Evolutionary conservation across 2,113 vertebrate genomes (phyloP).

Genomic region (Colius striatus): DNA sequence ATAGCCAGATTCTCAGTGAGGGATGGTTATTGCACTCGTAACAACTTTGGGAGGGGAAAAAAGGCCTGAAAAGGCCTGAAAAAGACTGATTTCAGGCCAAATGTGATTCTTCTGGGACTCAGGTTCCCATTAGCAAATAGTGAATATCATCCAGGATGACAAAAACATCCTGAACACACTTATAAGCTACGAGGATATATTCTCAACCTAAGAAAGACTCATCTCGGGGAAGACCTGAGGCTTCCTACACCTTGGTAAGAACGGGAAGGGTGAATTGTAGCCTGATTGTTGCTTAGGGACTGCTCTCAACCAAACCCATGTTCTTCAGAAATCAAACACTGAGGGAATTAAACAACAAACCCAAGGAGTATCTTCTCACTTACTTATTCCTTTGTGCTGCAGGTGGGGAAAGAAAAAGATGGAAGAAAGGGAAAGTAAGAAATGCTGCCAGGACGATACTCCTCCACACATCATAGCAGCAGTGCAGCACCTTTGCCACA

Average conservation of each 20-base stretch:
- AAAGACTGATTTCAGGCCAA: neutral
- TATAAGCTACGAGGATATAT: neutral
- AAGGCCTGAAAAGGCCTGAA: neutral
- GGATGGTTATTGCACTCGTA: neutral
- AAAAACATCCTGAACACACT: neutral
- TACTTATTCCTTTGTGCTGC: conserved; percentile 16
- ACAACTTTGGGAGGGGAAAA: neutral
- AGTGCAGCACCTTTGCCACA: neutral
- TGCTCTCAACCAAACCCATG: conserved; percentile 53
- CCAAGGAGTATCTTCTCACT: conserved; percentile 45
- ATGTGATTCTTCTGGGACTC: neutral
- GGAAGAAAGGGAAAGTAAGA: neutral
- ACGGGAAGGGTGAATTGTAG: conserved; percentile 17
- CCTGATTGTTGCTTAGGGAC: conserved; percentile 18
- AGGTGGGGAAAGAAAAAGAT: neutral
- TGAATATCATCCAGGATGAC: neutral
- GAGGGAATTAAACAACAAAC: conserved; percentile 58
- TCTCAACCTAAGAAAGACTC: neutral
- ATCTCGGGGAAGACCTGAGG: neutral
- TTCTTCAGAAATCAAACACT: conserved; percentile 36
- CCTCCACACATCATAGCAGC: neutral
- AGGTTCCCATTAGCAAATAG: neutral
- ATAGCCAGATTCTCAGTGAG: neutral
- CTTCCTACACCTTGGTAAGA: neutral
- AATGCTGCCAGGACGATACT: neutral